phyloP scores from a whole-genome alignment of 1,140 invertebrate genomes.

The Samia ricini region DNA sequence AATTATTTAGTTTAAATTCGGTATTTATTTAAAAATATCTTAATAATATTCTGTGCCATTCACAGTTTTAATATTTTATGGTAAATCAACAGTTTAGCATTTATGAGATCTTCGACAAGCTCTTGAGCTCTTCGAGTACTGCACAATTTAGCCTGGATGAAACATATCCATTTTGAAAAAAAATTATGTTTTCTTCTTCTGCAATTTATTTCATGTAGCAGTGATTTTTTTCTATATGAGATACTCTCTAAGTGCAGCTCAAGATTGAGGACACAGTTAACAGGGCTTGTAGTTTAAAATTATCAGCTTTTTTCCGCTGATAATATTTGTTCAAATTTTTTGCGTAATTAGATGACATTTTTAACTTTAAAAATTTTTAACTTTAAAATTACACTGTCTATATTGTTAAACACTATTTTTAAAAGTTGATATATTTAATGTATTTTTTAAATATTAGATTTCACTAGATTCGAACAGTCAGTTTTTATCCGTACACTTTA shows the following conservation, averaged over 20 bases:
- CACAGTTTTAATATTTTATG: neutral
- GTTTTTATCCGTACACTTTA: neutral
- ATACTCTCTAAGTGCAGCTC: neutral
- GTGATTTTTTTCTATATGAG: neutral
- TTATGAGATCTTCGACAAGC: neutral
- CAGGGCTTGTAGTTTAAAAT: neutral
- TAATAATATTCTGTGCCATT: neutral
- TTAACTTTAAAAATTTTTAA: neutral
- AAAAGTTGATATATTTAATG: neutral
- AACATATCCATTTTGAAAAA: neutral
- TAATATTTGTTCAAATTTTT: neutral
- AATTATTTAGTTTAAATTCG: neutral
- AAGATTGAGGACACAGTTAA: neutral
- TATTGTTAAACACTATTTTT: neutral
- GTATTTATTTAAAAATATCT: neutral
- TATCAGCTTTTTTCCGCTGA: neutral
- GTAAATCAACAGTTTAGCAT: neutral
- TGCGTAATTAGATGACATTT: neutral
- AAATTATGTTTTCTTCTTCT: neutral
- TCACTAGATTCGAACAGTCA: neutral
- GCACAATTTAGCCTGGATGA: neutral
- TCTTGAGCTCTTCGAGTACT: neutral
- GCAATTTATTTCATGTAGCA: neutral
- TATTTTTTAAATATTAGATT: no score
- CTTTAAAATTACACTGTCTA: neutral